Evolutionary conservation across 1,140 invertebrate genomes (phyloP).

Genomic region (Drosophila sturtevanti): DNA sequence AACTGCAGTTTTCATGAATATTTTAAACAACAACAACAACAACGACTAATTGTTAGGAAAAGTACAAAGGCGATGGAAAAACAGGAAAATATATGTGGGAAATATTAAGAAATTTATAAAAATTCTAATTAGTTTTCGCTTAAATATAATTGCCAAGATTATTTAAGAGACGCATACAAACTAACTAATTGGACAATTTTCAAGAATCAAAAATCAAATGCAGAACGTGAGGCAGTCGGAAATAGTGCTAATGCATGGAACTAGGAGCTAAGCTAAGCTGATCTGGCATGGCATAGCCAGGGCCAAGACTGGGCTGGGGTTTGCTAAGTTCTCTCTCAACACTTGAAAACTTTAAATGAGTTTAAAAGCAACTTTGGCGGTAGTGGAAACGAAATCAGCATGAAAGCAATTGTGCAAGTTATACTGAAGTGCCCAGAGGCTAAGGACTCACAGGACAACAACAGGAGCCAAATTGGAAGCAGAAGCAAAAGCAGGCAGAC

Average conservation of each 20-base stretch:
- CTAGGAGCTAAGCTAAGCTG: neutral
- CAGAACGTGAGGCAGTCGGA: conserved; percentile 25
- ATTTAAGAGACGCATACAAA: conserved; percentile 18
- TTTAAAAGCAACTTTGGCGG: conserved; percentile 32
- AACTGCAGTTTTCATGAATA: conserved; percentile 50
- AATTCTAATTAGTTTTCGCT: conserved; percentile 1
- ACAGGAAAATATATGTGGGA: neutral
- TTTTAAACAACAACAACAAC: conserved; percentile 31
- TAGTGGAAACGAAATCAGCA: conserved; percentile 63
- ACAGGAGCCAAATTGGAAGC: conserved; percentile 8
- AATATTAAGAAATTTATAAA: neutral
- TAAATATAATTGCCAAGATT: conserved; percentile 30
- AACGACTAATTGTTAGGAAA: conserved; percentile 23
- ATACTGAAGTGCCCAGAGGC: conserved; percentile 52
- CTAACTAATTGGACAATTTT: conserved; percentile 64
- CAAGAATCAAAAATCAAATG: conserved; percentile 37
- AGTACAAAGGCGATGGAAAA: neutral
- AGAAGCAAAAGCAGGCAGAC: conserved; percentile 14
- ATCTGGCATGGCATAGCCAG: no score
- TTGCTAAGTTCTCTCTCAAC: conserved; percentile 38
- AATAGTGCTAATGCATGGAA: conserved; percentile 50
- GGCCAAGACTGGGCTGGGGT: neutral
- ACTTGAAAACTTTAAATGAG: conserved; percentile 40
- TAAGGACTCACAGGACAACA: conserved; percentile 21
- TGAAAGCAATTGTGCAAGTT: conserved; percentile 71